Evolutionary conservation across 2,888 invertebrate genomes (phyloP).

Genomic region (Dryobota labecula): DNA sequence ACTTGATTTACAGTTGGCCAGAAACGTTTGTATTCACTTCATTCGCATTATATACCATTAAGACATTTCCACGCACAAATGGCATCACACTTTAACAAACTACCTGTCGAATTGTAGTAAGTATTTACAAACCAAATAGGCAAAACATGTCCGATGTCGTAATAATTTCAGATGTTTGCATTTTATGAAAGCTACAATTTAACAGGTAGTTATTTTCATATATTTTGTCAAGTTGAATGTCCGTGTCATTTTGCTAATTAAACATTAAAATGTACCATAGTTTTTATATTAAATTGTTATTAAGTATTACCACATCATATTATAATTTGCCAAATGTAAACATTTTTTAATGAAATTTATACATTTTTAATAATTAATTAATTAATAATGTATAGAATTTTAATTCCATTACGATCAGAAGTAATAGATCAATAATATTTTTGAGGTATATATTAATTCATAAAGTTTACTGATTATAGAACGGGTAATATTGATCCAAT

Average conservation of each 20-base stretch:
- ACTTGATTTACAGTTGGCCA: slow-evolving; percentile 48
- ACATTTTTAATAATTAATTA: slow-evolving; percentile 58
- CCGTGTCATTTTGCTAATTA: slow-evolving; percentile 65
- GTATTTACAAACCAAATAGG: background rate
- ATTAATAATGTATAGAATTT: slow-evolving; percentile 49
- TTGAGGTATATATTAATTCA: slow-evolving; percentile 57
- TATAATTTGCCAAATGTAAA: slow-evolving; percentile 57
- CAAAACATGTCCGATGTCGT: background rate
- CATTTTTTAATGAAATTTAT: slow-evolving; percentile 59
- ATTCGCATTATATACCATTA: slow-evolving; percentile 47
- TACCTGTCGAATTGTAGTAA: slow-evolving; percentile 41
- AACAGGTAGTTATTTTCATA: slow-evolving; percentile 37
- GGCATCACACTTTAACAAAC: slow-evolving; percentile 35
- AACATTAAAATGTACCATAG: slow-evolving; percentile 57
- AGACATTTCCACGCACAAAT: slow-evolving; percentile 57
- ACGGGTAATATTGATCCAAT: slow-evolving; percentile 41
- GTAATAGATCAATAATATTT: slow-evolving; percentile 56
- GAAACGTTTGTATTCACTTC: slow-evolving; percentile 51
- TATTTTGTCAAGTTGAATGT: slow-evolving; percentile 56
- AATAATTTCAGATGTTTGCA: slow-evolving; percentile 12
- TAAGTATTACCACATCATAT: slow-evolving; percentile 43
- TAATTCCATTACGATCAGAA: slow-evolving; percentile 55
- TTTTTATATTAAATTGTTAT: slow-evolving; percentile 58
- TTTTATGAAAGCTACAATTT: slow-evolving; percentile 24
- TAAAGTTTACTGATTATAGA: slow-evolving; percentile 43